These are phyloP conservation scores for Leptestheria dahalacensis DNA, from an alignment of 1,140 invertebrate genomes.

Conservation along the genomic window DNA sequence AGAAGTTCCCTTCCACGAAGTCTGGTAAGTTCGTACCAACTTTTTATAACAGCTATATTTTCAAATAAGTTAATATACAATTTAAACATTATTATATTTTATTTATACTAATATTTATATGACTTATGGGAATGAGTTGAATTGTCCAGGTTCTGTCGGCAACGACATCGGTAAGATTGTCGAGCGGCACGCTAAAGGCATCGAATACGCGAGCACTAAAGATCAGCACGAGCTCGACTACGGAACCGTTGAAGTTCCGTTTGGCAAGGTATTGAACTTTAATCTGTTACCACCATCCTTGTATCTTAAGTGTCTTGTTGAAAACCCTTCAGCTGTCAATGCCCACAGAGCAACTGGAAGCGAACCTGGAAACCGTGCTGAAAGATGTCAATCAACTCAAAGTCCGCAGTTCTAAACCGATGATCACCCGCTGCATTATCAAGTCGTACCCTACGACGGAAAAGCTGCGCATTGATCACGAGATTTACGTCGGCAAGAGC, in stretches of 20 bases:
- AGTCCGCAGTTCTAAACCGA: conserved; percentile 43
- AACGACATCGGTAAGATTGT: conserved; percentile 42
- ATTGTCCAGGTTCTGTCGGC: conserved; percentile 40
- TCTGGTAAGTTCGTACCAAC: conserved; percentile 28
- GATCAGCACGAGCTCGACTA: conserved; percentile 50
- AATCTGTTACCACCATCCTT: conserved; percentile 5
- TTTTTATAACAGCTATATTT: conserved; percentile 5
- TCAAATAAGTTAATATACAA: conserved; percentile 2
- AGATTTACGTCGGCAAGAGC: conserved; percentile 13
- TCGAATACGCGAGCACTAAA: conserved; percentile 44
- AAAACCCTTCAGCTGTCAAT: conserved; percentile 45
- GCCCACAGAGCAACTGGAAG: conserved; percentile 46
- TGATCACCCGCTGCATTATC: conserved; percentile 43
- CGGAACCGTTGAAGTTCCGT: conserved; percentile 41
- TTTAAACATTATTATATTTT: too few relatives aligned
- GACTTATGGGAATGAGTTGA: too few relatives aligned
- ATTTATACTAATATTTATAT: too few relatives aligned
- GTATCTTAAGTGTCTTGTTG: background rate
- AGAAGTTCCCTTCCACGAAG: conserved; percentile 50
- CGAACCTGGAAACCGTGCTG: conserved; percentile 47
- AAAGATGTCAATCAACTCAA: conserved; percentile 41
- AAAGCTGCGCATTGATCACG: conserved; percentile 45
- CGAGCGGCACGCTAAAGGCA: conserved; percentile 42
- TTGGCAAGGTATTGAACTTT: conserved; percentile 44
- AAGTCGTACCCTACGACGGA: conserved; percentile 41